Base-by-base conservation (phyloP, 2,797 vertebrate genomes). In the Phoeniculus purpureus region DNA sequence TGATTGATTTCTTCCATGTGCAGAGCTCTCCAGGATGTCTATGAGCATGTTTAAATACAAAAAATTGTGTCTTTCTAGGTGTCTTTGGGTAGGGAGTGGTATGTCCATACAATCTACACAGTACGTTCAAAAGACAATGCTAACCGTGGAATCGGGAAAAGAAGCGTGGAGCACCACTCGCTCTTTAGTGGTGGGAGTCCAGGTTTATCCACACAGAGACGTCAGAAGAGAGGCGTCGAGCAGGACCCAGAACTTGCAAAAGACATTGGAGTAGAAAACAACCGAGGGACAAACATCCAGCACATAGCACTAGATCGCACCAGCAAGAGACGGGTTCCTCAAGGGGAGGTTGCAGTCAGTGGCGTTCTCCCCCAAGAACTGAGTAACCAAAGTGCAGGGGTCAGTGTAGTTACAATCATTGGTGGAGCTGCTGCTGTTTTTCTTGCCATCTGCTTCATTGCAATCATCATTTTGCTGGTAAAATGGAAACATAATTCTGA, bases 241-340 rank as follows among this genome's bases (percentile, higher is more conserved):
- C 96, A 95, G n/a, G 65, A 92, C 19, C 97, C 98, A 15, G 89
- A 90, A 0, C 62, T 98, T 10, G 95, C 97, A 1, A 97, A 97
- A 86, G 97, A 98, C 65, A 99, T 99, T 4, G 98, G 98, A 18
- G 90, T 56, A 0, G 98, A 98, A 58, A 98, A 98, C 96, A 98
- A 75, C 93, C 97, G 98, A n/a, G 99, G 99, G 37, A 99, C 99
- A 7, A 99, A 99, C 80, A 99, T 99, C 77, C 98, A 98, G 97
- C 99, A 99, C 94, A 97, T 99, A 19, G 95, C 97, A 29, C 95
- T 99, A 92, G 98, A 98, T 95, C 98, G 96, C 61, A 90, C 80
- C 93, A 78, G 84, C 96, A 40, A 82, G 82, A 92, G 95, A 95
- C 97, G 93, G 62, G 76, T 76, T 62, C 91, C 95, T 18, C 96